These are phyloP conservation scores for Cirrhinus molitorella DNA, from an alignment of 2,797 vertebrate species.

Conservation along the genomic window DNA sequence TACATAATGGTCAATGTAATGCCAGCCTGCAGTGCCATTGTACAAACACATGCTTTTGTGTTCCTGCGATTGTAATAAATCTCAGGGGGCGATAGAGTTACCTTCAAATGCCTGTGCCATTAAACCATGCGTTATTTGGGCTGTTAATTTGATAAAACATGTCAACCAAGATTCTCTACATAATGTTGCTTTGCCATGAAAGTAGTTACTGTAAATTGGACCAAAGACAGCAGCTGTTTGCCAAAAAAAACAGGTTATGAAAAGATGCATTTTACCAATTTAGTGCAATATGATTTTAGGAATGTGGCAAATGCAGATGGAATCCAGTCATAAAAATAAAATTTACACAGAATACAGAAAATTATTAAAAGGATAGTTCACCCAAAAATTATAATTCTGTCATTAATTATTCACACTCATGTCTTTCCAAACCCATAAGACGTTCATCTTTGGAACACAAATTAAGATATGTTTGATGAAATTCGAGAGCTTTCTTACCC, in stretches of 20 bases:
- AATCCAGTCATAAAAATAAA: not conserved
- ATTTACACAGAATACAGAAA: not conserved
- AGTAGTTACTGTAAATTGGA: not conserved
- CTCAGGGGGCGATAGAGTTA: not conserved
- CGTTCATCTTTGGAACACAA: too few relatives aligned
- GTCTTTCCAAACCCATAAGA: too few relatives aligned
- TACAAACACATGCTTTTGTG: not conserved
- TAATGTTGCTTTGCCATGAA: not conserved
- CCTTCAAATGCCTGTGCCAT: not conserved
- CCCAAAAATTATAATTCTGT: too few relatives aligned
- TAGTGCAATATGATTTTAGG: too few relatives aligned
- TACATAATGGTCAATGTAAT: not conserved
- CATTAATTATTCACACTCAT: too few relatives aligned
- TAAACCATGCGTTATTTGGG: not conserved
- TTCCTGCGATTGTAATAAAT: not conserved
- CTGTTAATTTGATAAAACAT: not conserved
- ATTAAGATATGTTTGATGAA: too few relatives aligned
- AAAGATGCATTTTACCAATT: not conserved
- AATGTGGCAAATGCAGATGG: too few relatives aligned
- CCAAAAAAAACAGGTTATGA: not conserved
- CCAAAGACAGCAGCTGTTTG: not conserved
- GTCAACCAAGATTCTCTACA: not conserved
- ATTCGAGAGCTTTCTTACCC: too few relatives aligned
- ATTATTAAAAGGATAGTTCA: too few relatives aligned
- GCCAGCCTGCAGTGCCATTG: not conserved